Conservation (phyloP, 2,113 vertebrate species). For the Castor canadensis region DNA sequence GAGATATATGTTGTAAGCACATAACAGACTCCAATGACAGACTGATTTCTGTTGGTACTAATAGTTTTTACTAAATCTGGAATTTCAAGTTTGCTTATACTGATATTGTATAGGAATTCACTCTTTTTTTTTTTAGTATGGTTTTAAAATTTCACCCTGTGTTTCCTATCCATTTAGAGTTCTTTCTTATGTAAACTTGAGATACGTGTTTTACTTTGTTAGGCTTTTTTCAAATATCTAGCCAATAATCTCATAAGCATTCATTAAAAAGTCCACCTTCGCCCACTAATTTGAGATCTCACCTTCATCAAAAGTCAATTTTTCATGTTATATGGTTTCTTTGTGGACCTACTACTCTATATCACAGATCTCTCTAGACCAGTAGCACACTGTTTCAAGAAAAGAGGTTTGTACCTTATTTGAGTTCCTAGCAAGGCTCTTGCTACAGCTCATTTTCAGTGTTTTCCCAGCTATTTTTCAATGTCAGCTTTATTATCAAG, state of each 20-base stretch:
- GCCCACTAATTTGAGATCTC: neutral
- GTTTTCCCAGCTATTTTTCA: neutral
- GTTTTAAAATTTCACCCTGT: neutral
- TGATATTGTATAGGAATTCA: neutral
- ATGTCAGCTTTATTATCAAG: neutral
- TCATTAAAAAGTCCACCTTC: neutral
- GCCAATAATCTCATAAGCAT: neutral
- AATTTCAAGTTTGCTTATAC: neutral
- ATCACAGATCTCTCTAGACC: neutral
- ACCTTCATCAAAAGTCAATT: neutral
- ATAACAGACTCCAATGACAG: no score
- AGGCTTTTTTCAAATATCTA: neutral
- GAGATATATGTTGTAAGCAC: neutral
- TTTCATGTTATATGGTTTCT: neutral
- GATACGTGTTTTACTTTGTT: neutral
- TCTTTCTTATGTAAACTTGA: neutral
- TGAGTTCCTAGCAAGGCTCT: neutral
- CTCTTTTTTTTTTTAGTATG: neutral
- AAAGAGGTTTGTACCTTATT: neutral
- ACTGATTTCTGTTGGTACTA: no score
- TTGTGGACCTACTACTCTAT: neutral
- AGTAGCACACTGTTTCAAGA: neutral
- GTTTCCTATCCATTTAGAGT: neutral
- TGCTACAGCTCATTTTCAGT: neutral
- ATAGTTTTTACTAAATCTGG: neutral